Evolutionary conservation across 1,140 invertebrate species (phyloP).

Genomic region (Diploscapter pachys): DNA sequence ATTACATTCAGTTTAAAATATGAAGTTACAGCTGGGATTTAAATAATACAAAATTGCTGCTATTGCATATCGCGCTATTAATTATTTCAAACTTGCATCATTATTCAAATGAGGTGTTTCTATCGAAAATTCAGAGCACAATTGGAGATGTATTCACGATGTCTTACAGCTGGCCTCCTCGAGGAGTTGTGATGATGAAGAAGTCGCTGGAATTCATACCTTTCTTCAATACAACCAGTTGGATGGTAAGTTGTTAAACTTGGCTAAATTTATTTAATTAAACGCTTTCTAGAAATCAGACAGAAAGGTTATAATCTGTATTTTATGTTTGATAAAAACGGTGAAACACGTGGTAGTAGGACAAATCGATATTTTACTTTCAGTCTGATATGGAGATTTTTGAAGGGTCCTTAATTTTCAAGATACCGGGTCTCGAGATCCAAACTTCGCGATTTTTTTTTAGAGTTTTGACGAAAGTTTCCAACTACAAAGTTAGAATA

Average conservation of each 20-base stretch:
- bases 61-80: neutral
- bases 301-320: neutral
- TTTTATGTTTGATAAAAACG: too few species aligned
- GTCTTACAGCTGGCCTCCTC: conserved; percentile 36
- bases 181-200: conserved; percentile 42
- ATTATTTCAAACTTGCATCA: neutral
- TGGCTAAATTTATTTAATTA: neutral
- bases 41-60: neutral
- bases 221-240: conserved; percentile 34
- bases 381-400: conserved; percentile 4
- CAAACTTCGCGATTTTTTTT: too few species aligned
- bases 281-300: neutral
- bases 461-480: too few species aligned
- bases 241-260: conserved; percentile 23
- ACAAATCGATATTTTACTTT: too few species aligned
- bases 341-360: too few species aligned
- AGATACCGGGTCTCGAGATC: too few species aligned
- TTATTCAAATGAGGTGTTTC: neutral
- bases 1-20: neutral
- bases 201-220: conserved; percentile 32
- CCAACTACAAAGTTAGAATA: too few species aligned
- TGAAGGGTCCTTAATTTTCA: conserved; percentile 20
- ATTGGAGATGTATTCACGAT: conserved; percentile 34
- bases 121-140: conserved; percentile 23
- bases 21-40: neutral